Conservation (phyloP, 2,797 vertebrate species). For the Anisognathus igniventris region DNA sequence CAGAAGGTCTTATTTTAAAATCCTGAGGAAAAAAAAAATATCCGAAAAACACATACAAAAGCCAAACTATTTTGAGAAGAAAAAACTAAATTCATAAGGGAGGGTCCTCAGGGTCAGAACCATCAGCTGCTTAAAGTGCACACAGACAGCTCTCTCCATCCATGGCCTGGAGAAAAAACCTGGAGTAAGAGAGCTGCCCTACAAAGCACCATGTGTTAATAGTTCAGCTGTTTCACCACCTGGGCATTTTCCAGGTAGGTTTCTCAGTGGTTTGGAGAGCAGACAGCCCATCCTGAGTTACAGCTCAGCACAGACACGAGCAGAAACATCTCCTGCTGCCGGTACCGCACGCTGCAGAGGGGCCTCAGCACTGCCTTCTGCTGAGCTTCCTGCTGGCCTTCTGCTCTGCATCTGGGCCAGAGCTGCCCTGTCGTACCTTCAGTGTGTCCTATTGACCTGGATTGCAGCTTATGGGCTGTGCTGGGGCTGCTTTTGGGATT, state of each 20-base stretch:
- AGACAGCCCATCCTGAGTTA: neutral
- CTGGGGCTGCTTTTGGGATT: neutral
- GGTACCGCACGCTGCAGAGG: neutral
- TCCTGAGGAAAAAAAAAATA: neutral
- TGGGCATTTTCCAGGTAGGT: neutral
- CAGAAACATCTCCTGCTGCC: neutral
- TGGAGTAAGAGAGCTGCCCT: neutral
- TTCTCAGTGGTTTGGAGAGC: neutral
- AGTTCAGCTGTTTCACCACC: neutral
- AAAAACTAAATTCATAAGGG: neutral
- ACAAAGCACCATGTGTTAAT: constrained; percentile 49
- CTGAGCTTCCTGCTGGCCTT: neutral
- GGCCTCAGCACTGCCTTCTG: neutral
- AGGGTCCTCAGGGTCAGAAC: neutral
- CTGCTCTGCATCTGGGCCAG: neutral
- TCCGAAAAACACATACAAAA: neutral
- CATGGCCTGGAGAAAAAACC: neutral
- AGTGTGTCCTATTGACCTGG: neutral
- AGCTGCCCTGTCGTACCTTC: constrained; percentile 21
- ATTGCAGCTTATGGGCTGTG: accelerated
- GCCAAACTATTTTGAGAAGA: neutral
- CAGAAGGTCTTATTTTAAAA: constrained; percentile 4
- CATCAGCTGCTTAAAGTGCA: constrained; percentile 27
- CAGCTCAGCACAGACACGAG: neutral
- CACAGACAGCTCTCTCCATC: neutral